Conservation (phyloP, 2,888 invertebrate species). For the Rhagophthalmus giganteus region DNA sequence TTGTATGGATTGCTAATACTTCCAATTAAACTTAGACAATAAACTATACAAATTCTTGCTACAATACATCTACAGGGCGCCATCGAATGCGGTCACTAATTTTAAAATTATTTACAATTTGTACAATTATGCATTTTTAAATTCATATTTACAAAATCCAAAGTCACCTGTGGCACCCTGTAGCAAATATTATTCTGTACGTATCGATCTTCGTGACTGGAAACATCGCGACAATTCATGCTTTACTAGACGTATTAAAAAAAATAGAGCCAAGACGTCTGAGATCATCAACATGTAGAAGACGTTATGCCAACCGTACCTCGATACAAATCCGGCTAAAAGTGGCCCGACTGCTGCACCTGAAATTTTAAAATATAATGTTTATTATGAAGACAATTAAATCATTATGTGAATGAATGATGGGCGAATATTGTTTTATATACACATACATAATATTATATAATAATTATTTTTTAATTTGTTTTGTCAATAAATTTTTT, state of each 20-base stretch:
- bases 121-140: conserved; percentile 4
- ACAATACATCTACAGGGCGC: conserved; percentile 3
- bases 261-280: conserved; percentile 74
- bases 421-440: too few relatives aligned
- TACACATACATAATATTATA: too few relatives aligned
- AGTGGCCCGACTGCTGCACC: conserved; percentile 94
- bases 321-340: conserved; percentile 80
- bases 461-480: too few relatives aligned
- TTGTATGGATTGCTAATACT: too few relatives aligned
- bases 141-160: conserved; percentile 9
- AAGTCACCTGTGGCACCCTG: conserved; percentile 7
- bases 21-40: too few relatives aligned
- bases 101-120: conserved; percentile 9
- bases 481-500: too few relatives aligned
- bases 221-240: conserved; percentile 52
- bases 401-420: too few relatives aligned
- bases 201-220: conserved; percentile 47
- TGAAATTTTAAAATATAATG: too few relatives aligned
- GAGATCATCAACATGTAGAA: conserved; percentile 89
- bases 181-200: conserved; percentile 20
- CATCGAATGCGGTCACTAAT: not conserved
- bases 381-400: too few relatives aligned
- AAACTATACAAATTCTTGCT: not conserved
- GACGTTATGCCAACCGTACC: conserved; percentile 78
- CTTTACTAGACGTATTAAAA: conserved; percentile 62